A percentile compares a stretch with the other conserved stretches of the same genome.
phyloP scores from a whole-genome alignment of 1,140 invertebrate genomes.

The Ectropis grisescens region DNA sequence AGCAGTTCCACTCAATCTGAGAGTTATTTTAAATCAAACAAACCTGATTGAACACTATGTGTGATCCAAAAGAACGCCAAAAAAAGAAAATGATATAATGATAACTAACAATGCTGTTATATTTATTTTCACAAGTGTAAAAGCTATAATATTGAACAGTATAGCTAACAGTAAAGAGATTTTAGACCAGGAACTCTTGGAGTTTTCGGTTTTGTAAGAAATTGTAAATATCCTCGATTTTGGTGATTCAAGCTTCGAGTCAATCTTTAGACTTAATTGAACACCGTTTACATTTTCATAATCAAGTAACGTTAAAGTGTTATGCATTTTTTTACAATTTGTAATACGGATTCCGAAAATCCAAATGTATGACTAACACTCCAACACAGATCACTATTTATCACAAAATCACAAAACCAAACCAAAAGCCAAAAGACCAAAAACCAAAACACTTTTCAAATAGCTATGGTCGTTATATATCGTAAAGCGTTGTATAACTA shows the following conservation, averaged over 20 bases:
- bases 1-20: no score
- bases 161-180: slow-evolving; percentile 38
- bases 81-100: slow-evolving; percentile 37
- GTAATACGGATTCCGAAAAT: no score
- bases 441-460: no score
- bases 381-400: no score
- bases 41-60: slow-evolving; percentile 57
- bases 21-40: no score
- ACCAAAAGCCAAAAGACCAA: no score
- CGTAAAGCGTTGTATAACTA: no score
- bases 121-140: slow-evolving; percentile 41
- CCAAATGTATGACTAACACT: no score
- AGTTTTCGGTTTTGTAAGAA: slow-evolving; percentile 36
- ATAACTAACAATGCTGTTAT: slow-evolving; percentile 34
- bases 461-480: no score
- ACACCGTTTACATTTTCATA: slow-evolving; percentile 52
- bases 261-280: slow-evolving; percentile 31
- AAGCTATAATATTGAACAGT: slow-evolving; percentile 40
- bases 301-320: no score
- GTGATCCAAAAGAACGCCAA: slow-evolving; percentile 54
- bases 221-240: slow-evolving; percentile 44
- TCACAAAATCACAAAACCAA: no score
- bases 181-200: slow-evolving; percentile 30
- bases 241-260: slow-evolving; percentile 24
- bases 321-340: no score